phyloP scores from a whole-genome alignment of 2,888 invertebrate genomes.

The Euzophera pinguis region DNA sequence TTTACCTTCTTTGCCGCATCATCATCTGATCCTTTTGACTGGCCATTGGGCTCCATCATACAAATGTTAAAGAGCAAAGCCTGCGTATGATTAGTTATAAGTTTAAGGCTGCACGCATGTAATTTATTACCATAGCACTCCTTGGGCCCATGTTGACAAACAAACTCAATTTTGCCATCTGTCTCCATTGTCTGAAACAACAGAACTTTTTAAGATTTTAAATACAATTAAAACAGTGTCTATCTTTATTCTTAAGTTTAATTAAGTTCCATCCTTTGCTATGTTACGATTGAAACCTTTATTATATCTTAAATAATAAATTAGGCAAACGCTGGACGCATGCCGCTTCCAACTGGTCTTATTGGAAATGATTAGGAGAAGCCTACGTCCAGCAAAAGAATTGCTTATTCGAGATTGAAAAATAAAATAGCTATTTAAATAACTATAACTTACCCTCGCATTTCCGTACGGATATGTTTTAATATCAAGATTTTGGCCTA shows the following conservation, averaged over 20 bases:
- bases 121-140: conserved; percentile 89
- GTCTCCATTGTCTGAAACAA: conserved; percentile 21
- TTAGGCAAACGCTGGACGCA: no score
- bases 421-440: no score
- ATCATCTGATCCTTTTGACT: conserved; percentile 36
- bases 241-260: no score
- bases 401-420: no score
- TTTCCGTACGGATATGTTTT: conserved; percentile 89
- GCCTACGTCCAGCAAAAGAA: no score
- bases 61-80: conserved; percentile 82
- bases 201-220: no score
- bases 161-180: conserved; percentile 57
- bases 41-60: conserved; percentile 78
- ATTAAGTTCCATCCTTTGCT: no score
- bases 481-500: conserved; percentile 79
- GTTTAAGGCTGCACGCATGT: conserved; percentile 82
- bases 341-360: no score
- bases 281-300: no score
- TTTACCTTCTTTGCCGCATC: background rate
- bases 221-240: no score
- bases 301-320: no score
- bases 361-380: no score
- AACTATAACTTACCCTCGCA: conserved; percentile 79
- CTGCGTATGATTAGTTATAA: conserved; percentile 71
- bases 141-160: conserved; percentile 85